phyloP scores from a whole-genome alignment of 2,888 invertebrate genomes.

The Nemoura dubitans region DNA sequence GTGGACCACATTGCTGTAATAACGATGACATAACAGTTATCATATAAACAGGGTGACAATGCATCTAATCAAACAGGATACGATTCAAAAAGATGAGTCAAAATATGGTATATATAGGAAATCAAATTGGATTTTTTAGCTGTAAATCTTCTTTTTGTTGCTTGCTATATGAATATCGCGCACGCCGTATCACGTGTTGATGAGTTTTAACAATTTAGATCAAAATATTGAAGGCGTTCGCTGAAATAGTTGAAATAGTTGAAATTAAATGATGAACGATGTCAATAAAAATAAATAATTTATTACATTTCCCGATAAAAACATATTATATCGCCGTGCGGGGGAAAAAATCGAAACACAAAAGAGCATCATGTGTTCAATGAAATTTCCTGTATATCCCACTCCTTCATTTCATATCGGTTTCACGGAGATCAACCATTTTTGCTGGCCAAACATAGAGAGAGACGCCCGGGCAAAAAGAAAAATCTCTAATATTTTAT shows the following conservation, averaged over 20 bases:
- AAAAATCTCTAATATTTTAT: background rate
- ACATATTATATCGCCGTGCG: background rate
- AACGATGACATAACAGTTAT: background rate
- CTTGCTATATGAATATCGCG: background rate
- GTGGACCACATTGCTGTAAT: background rate
- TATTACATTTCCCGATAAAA: background rate
- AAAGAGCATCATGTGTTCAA: background rate
- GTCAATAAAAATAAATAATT: background rate
- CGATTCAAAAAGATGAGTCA: background rate
- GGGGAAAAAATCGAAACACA: background rate
- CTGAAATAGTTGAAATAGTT: background rate
- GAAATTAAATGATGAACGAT: background rate
- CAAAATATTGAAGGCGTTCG: background rate
- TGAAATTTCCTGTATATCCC: background rate
- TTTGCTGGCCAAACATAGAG: background rate
- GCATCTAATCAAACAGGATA: background rate
- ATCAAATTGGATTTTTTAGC: background rate
- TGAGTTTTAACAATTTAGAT: background rate
- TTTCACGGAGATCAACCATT: background rate
- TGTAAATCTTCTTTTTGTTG: background rate
- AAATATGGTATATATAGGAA: background rate
- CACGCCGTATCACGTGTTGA: background rate
- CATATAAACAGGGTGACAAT: slow-evolving; percentile 12
- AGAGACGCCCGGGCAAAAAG: background rate
- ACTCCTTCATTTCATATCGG: background rate